phyloP scores from a whole-genome alignment of 1,140 invertebrate species.

The Coenobita brevimanus region DNA sequence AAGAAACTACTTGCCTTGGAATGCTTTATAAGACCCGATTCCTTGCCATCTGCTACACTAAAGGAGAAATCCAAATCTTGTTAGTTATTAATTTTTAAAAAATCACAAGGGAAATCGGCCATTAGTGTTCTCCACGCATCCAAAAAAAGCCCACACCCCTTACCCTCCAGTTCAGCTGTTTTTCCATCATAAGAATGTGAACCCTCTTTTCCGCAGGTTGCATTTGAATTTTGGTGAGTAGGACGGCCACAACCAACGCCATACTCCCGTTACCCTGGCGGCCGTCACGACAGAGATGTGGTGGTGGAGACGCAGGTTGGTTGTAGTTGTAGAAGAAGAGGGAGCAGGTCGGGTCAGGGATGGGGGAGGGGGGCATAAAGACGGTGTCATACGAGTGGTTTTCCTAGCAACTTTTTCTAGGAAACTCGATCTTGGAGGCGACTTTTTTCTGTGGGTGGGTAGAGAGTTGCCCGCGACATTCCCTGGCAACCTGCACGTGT shows the following conservation, averaged over 20 bases:
- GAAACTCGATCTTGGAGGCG: too few relatives aligned
- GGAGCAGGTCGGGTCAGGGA: background rate
- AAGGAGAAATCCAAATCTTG: background rate
- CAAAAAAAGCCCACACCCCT: constrained; percentile 67
- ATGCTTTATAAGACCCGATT: background rate
- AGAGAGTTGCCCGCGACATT: too few relatives aligned
- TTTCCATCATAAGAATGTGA: constrained; percentile 82
- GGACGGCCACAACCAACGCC: constrained; percentile 79
- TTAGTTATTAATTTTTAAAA: background rate
- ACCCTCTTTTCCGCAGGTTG: constrained; percentile 80
- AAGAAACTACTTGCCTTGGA: too few relatives aligned
- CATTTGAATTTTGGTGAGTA: constrained; percentile 79
- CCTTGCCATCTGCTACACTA: constrained; percentile 25
- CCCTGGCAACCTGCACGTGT: too few relatives aligned
- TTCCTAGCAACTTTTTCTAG: too few relatives aligned
- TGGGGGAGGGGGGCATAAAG: background rate
- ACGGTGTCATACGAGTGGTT: background rate
- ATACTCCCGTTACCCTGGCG: constrained; percentile 79
- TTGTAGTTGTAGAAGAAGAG: background rate
- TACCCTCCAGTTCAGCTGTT: constrained; percentile 79
- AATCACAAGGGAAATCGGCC: background rate
- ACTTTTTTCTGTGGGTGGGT: too few relatives aligned
- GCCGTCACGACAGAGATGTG: background rate
- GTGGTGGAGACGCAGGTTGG: constrained; percentile 16
- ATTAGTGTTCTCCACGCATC: constrained; percentile 1